Base-by-base conservation (phyloP, 2,888 invertebrate species). In the Helicoverpa assulta region DNA sequence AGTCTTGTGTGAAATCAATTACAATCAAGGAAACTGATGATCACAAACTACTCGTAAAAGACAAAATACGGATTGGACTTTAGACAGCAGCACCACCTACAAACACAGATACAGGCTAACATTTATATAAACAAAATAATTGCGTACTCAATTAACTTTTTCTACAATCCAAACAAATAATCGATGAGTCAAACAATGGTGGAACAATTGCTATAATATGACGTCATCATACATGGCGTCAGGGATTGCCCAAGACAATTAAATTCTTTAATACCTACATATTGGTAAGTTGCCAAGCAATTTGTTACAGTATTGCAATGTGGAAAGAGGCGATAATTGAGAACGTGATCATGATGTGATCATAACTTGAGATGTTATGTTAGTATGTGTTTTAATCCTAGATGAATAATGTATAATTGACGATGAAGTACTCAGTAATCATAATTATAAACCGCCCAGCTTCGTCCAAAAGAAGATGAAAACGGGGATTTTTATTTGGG, bases 211-310 rank as follows among this genome's bases (percentile, higher is more conserved):
- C 37, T 56, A 53, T 70, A 59, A 54, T 5, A 60, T 76, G 76
- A 80, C 70, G 76, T 69, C 62, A 63, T 3, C 54, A 47, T 18
- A 47, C n/a, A 55, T 6, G 18, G 57, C 51, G 21, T 40, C 67
- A 61, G 72, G 67, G 67, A 80, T 76, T 82, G 68, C 70, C 81
- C 68, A 80, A 80, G 57, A 64, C 56, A 60, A 79, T 68, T 75
- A 64, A 61, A 66, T 61, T 16, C 33, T 40, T n/a, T 47, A 21
- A 65, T 62, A 76, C 26, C 33, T 51, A 16, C 54, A 26, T 26
- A 10, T 21, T 37, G 10, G 29, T 19, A 16, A 8, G 19, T 12
- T 5, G 18, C 33, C 58, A 60, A 18, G n/a, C 56, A 5, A 54
- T 54, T 51, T 40, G 5, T 33, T 43, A 33, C 43, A 37, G 12